Percentiles rank a stretch among this genome's conserved stretches.
Conservation (phyloP, 2,888 invertebrate genomes). For the Euclidia mi region DNA sequence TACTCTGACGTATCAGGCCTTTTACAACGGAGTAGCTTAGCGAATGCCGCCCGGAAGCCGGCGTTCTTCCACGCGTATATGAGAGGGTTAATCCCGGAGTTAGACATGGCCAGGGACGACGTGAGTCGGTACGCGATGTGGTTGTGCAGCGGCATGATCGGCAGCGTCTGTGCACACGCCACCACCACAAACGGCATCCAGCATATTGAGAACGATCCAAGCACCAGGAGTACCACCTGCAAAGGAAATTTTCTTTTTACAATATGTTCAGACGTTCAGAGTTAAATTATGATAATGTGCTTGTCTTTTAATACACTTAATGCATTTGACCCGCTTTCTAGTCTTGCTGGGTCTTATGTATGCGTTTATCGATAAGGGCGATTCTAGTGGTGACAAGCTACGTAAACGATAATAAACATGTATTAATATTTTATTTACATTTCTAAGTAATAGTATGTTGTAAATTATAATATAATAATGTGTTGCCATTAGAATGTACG, state of each 20-base stretch:
- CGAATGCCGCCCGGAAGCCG: constrained; percentile 93
- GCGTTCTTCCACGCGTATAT: constrained; percentile 96
- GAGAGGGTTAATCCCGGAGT: constrained; percentile 95
- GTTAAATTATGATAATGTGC: not conserved
- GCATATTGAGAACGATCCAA: constrained; percentile 95
- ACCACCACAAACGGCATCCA: constrained; percentile 95
- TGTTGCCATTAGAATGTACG: no score
- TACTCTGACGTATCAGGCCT: constrained; percentile 90
- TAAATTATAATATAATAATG: no score
- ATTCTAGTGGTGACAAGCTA: not conserved
- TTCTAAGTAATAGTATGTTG: not conserved
- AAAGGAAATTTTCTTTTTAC: constrained; percentile 50
- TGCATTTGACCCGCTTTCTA: not conserved
- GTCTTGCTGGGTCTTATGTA: not conserved
- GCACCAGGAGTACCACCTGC: constrained; percentile 94
- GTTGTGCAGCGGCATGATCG: constrained; percentile 85
- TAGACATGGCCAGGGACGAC: constrained; percentile 93
- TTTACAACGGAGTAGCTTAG: constrained; percentile 91
- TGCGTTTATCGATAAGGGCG: not conserved
- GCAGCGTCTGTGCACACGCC: constrained; percentile 90
- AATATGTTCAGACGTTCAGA: not conserved
- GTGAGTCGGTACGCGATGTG: constrained; percentile 91
- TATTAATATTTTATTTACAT: not conserved
- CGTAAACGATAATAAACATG: not conserved
- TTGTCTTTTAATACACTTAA: not conserved